Evolutionary conservation across 1,140 invertebrate species (phyloP).

Genomic region (Drosophila parvula): DNA sequence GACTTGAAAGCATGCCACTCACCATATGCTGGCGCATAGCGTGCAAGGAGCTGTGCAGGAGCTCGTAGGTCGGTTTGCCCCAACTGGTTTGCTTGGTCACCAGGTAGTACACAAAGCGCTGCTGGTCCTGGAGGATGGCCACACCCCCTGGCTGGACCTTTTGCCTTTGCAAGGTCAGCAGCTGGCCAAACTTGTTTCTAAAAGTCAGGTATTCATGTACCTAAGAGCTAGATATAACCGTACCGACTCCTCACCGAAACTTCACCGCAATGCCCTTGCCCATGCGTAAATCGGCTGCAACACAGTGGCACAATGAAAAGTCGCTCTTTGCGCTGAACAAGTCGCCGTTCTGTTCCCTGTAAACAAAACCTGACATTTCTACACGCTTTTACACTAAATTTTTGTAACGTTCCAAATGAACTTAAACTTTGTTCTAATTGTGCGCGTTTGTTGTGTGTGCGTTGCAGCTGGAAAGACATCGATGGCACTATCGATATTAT

Average conservation of each 20-base stretch:
- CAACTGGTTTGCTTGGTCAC: conserved; percentile 84
- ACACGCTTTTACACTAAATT: neutral
- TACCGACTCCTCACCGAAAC: conserved; percentile 68
- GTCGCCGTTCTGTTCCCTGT: conserved; percentile 85
- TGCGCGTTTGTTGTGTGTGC: conserved; percentile 17
- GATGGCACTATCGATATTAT: neutral
- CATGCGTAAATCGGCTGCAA: conserved; percentile 86
- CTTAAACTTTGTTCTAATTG: conserved; percentile 27
- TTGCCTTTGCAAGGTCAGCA: conserved; percentile 74
- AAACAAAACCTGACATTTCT: conserved; percentile 45
- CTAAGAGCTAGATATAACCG: neutral
- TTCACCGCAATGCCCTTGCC: conserved; percentile 87
- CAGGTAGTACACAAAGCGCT: conserved; percentile 86
- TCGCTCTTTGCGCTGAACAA: conserved; percentile 85
- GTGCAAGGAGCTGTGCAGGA: conserved; percentile 78
- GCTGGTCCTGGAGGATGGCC: conserved; percentile 84
- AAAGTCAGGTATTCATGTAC: neutral
- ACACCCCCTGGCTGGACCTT: conserved; percentile 85
- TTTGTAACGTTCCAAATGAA: neutral
- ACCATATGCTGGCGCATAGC: conserved; percentile 84
- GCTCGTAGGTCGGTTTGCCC: conserved; percentile 84
- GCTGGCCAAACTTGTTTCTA: conserved; percentile 80
- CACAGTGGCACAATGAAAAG: conserved; percentile 87
- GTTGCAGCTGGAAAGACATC: neutral
- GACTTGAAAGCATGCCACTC: neutral